Evolutionary conservation across 2,113 vertebrate species (phyloP).

Genomic region (Scomber colias): DNA sequence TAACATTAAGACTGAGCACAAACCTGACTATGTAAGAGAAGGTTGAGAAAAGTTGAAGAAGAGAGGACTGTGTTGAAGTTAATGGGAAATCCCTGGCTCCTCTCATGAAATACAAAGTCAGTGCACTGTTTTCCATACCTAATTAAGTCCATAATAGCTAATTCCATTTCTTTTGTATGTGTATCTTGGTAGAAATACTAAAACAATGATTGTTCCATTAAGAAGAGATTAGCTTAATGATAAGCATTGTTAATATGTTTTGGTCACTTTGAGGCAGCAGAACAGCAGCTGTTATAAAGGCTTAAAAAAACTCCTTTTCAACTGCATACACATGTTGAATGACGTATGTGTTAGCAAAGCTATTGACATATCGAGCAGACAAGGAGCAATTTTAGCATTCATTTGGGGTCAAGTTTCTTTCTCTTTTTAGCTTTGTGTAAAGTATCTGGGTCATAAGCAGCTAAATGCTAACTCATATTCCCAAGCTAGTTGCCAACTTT

Average conservation of each 20-base stretch:
- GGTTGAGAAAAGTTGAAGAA: background rate
- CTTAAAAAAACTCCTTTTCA: too few species aligned
- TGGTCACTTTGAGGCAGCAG: background rate
- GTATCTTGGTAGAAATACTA: background rate
- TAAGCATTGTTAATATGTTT: background rate
- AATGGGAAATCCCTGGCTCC: background rate
- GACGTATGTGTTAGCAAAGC: background rate
- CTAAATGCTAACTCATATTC: background rate
- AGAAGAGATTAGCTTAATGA: slow-evolving; percentile 7
- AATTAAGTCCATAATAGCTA: background rate
- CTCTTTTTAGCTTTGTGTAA: background rate
- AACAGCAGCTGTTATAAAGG: background rate
- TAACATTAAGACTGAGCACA: background rate
- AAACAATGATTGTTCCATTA: slow-evolving; percentile 30
- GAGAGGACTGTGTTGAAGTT: background rate
- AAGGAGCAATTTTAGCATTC: background rate
- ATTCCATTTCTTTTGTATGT: slow-evolving; percentile 7
- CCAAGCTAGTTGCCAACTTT: background rate
- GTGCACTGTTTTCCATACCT: background rate
- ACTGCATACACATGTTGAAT: background rate
- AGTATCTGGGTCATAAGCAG: background rate
- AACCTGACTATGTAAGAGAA: background rate
- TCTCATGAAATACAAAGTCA: too few species aligned
- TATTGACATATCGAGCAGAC: background rate
- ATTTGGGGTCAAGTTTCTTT: background rate